Conservation (phyloP, 2,888 invertebrate species). For the Autographa gamma region DNA sequence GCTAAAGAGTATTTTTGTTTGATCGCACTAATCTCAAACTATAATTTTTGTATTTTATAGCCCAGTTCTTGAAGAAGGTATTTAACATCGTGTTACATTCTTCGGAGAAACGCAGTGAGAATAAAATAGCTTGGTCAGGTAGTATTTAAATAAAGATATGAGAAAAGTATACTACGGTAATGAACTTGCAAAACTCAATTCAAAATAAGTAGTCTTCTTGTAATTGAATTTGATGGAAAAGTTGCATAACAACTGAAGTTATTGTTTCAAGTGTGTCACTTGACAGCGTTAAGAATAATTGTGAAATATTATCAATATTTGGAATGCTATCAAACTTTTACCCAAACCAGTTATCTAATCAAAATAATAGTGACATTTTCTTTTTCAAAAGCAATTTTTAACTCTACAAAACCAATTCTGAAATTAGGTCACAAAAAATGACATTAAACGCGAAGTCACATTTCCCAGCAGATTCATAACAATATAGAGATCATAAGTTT, state of each 20-base stretch:
- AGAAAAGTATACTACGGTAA: background rate
- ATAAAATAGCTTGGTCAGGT: too few species aligned
- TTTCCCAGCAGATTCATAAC: conserved; percentile 32
- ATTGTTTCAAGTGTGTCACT: too few species aligned
- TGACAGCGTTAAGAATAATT: too few species aligned
- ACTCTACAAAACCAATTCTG: background rate
- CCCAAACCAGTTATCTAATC: too few species aligned
- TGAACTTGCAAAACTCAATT: background rate
- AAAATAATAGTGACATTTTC: background rate
- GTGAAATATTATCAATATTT: too few species aligned
- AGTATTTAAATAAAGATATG: background rate
- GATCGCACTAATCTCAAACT: too few species aligned
- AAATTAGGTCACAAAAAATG: background rate
- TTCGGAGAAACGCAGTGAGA: too few species aligned
- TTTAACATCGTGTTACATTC: too few species aligned
- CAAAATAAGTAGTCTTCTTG: background rate
- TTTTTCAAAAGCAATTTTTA: background rate
- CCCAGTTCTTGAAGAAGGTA: too few species aligned
- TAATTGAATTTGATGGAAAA: background rate
- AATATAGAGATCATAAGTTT: conserved; percentile 49
- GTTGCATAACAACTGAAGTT: background rate
- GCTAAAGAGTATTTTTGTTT: too few species aligned
- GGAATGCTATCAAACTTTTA: too few species aligned
- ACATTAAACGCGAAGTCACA: conserved; percentile 18
- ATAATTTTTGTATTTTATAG: too few species aligned